phyloP scores from a whole-genome alignment of 1,140 invertebrate species.

The Aricia agestis region DNA sequence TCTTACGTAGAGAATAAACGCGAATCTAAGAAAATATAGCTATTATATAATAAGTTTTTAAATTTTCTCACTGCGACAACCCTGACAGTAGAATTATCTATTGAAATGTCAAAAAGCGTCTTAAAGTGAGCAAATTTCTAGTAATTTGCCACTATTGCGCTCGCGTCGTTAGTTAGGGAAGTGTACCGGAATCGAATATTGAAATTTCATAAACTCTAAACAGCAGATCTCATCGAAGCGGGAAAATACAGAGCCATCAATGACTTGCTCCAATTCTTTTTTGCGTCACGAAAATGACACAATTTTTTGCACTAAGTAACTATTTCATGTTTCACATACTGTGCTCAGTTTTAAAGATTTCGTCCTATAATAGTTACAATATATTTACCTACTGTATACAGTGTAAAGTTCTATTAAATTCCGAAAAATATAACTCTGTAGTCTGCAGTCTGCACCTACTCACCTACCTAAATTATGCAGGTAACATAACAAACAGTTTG shows the following conservation, averaged over 20 bases:
- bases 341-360: too few species aligned
- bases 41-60: not conserved
- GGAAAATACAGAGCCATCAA: constrained; percentile 17
- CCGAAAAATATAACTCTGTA: too few species aligned
- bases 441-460: too few species aligned
- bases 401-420: too few species aligned
- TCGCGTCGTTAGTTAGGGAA: constrained; percentile 64
- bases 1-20: not conserved
- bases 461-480: too few species aligned
- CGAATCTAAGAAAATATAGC: not conserved
- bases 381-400: too few species aligned
- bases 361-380: too few species aligned
- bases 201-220: constrained; percentile 19
- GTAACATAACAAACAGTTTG: too few species aligned
- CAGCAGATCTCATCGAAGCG: constrained; percentile 13
- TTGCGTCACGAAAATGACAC: not conserved
- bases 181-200: constrained; percentile 63
- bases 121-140: constrained; percentile 55
- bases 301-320: not conserved
- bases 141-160: constrained; percentile 51
- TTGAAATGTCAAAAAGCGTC: constrained; percentile 50
- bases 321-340: not conserved
- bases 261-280: constrained; percentile 19
- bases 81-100: constrained; percentile 22
- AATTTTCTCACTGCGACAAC: constrained; percentile 8